Base-by-base conservation (phyloP, 92 coral and sea anemone species). In the Montipora capitata region DNA sequence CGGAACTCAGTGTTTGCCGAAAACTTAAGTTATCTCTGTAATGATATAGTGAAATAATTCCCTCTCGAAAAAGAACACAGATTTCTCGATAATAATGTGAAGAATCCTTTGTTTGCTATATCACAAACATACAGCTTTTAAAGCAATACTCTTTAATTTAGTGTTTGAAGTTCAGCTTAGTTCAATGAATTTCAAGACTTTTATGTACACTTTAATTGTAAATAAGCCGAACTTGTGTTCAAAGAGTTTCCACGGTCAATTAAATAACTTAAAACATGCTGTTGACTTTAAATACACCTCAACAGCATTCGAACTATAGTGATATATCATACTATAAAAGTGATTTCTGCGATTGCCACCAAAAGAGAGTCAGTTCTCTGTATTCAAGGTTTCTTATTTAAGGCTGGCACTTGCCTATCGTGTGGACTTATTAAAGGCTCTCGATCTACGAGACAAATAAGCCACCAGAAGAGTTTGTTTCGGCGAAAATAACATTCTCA, bases 1-100 rank as follows among this genome's bases (percentile, higher is more conserved):
- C 63, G 91, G 94, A 71, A 73, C 63, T 63, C 83, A 73, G 68
- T 15, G 76, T 68, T 52, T 76, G 76, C 68, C 52, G 80, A 90
- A 90, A 84, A 56, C 87, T 90, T 78, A 5, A 73, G 65, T 80
- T 85, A 90, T 79, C 79, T 79, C 76, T 85, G 72, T 90, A 82
- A 65, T 52, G 43, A 76, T 56, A 72, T 72, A 17, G 68, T 52
- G 72, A 42, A 40, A 27, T 81, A 81, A 81, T 81, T 81, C 68
- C 76, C 68, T 68, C 85, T 69, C 68, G 52, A 68, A 49, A 81
- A 68, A 61, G 35, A 63, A 38, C 78, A 40, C 52, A 58, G 54
- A n/a, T 72, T 82, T 69, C 51, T 40, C 54, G 87, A 83, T 83
- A 58, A 72, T 63, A 49, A 71, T 7, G 14, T 39, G 38, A 57